Conservation (phyloP, 1,140 invertebrate species). For the Potamilus streckersoni region DNA sequence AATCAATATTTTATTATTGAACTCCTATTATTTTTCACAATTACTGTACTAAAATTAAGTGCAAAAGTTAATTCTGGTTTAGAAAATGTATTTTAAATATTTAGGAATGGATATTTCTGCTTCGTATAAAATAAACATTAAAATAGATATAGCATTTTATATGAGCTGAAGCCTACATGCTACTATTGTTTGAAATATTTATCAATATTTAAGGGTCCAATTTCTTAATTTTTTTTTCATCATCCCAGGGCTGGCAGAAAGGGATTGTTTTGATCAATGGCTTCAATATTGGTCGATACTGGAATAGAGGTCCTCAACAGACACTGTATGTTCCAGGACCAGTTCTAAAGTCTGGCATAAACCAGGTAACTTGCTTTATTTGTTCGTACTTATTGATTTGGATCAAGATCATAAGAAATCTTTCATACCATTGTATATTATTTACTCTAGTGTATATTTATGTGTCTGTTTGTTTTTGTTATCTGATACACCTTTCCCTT, state of each 20-base stretch:
- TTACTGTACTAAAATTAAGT: too few relatives aligned
- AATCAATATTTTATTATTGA: too few relatives aligned
- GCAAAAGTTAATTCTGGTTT: too few relatives aligned
- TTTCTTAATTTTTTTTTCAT: neutral
- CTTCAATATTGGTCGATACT: constrained; percentile 76
- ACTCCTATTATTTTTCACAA: too few relatives aligned
- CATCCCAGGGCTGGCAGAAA: constrained; percentile 61
- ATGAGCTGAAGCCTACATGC: neutral
- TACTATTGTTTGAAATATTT: too few relatives aligned
- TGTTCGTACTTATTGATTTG: too few relatives aligned
- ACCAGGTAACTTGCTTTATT: constrained; percentile 68
- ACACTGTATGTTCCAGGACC: constrained; percentile 74
- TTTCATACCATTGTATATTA: too few relatives aligned
- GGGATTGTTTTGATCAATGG: constrained; percentile 78
- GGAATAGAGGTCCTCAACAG: constrained; percentile 72
- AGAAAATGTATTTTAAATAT: neutral
- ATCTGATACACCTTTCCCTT: too few relatives aligned
- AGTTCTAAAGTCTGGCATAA: constrained; percentile 70
- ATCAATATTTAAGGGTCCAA: too few relatives aligned
- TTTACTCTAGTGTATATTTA: too few relatives aligned
- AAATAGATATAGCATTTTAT: neutral
- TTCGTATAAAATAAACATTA: neutral
- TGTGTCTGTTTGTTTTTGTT: too few relatives aligned
- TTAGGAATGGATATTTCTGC: neutral
- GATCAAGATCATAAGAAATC: too few relatives aligned